These are phyloP conservation scores for Dilophus febrilis DNA, from an alignment of 2,888 invertebrate species.

Conservation along the genomic window DNA sequence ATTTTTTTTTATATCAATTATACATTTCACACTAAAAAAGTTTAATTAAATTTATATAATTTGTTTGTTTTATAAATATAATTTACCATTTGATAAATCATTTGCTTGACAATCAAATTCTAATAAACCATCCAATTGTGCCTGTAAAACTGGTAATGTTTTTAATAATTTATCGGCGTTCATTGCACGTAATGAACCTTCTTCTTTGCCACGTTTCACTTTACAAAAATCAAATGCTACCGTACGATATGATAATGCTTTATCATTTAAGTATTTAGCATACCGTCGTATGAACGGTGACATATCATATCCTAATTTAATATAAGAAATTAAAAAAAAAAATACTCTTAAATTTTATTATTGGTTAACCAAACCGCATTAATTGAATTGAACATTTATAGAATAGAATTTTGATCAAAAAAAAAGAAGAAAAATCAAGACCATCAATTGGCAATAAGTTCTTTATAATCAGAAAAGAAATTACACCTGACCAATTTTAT, in stretches of 20 bases:
- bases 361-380: no score
- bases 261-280: constrained; percentile 98
- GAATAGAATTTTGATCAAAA: no score
- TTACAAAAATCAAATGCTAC: constrained; percentile 99
- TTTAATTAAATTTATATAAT: neutral
- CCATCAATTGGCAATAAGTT: neutral
- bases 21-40: neutral
- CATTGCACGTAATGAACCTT: constrained; percentile 93
- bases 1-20: neutral
- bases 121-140: constrained; percentile 83
- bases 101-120: constrained; percentile 96
- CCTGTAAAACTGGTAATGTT: constrained; percentile 87
- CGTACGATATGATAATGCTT: constrained; percentile 93
- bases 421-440: no score
- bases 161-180: constrained; percentile 92
- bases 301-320: constrained; percentile 92
- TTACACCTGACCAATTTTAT: no score
- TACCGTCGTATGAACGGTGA: constrained; percentile 97
- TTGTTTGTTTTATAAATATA: constrained; percentile 19
- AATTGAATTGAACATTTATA: no score
- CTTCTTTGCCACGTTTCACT: constrained; percentile 97
- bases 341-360: no score
- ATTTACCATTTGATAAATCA: constrained; percentile 74
- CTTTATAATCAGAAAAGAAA: no score
- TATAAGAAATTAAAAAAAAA: no score